Base-by-base conservation (phyloP, 2,797 vertebrate species). In the Pantherophis alleghaniensis region DNA sequence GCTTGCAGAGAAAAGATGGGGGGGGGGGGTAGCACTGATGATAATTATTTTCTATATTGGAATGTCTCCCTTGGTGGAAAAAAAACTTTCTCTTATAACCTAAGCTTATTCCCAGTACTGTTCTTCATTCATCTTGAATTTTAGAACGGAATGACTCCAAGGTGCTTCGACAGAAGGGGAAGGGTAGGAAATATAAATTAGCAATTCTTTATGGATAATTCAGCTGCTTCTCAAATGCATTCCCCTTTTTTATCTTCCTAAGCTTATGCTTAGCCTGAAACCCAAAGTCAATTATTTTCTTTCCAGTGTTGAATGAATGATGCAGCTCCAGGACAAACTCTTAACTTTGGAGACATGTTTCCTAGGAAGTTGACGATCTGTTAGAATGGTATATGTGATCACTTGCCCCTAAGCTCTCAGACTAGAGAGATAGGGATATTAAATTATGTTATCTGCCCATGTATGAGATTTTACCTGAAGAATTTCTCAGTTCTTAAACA, bases 281-380 rank as follows among this genome's bases (percentile, higher is more conserved):
- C 37, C 37, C 74, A 47, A 5, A 47, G 37, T 83, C 37, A 83
- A 42, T 47, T 83, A 83, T 83, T 47, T 79, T 7, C 74, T 79
- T 79, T 47, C 20, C 74, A 83, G 20, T 24, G 20, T 47, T 47
- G 32, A 42, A 79, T 42, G 32, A 74, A 79, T 79, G 69, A 79
- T 79, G 20, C 28, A n/a, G 51, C 96, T 93, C 59, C 87, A 89
- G 95, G 95, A 91, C 95, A 94, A 88, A 37, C 83, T 1, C n/a
- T 51, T 95, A 95, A 86, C 37, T 93, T 94, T 92, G 74, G 94
- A 95, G 95, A 93, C 95, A 93, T 93, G 88, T 95, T 94, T 83
- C 42, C 93, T 93, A 95, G 95, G 96, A 97, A 95, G 89, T 97
- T 96, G 95, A 60, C 69, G 69, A 24, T 47, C 74, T 83, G 37